Evolutionary conservation across 2,888 invertebrate genomes (phyloP), one percentile per base, ranked within the genome.

Genomic region (Papilio protenor): DNA sequence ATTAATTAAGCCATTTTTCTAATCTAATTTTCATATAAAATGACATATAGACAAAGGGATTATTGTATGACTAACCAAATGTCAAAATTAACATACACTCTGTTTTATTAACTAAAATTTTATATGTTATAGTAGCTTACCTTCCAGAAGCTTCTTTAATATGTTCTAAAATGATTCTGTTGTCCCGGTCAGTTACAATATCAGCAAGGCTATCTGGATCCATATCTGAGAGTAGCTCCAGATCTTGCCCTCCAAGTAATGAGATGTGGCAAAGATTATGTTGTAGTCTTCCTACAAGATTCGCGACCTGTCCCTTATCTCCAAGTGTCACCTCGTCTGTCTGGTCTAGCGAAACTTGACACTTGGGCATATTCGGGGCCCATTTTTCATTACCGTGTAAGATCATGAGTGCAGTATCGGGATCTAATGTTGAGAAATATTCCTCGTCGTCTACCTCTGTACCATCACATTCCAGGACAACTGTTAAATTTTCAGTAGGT

Each of bases 361-460:
- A 96, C 80, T 95, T 95, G 1, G 96, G 96, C 90, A 95, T 95
- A 82, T 95, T 94, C 2, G 95, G 96, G 79, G 95, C 92, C 98
- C 98, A 98, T 87, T 96, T 97, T 89, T 98, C 97, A 83, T 96
- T 96, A 11, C 96, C 96, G 81, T 96, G 96, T 75, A 98, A 95
- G 73, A 98, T 96, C 97, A 98, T 98, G 80, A 98, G 95, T 86
- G 96, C 96, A 23, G 98, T 98, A 86, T 99, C 98, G 81, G 97
- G 97, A 85, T 98, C 98, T 81, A 99, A 94, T 3, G 98, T 98
- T 72, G 97, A 97, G 90, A 99, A 99, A 91, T 98, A 99, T 89
- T 98, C 98, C 89, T 99, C 98, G 87, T 99, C 98, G 85, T 99
- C 98, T 73, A 99, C 97, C 95, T 99, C 98, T 0, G 99, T 99